These are phyloP conservation scores for Apteryx owenii DNA, from an alignment of 2,113 vertebrate species.

Conservation along the genomic window DNA sequence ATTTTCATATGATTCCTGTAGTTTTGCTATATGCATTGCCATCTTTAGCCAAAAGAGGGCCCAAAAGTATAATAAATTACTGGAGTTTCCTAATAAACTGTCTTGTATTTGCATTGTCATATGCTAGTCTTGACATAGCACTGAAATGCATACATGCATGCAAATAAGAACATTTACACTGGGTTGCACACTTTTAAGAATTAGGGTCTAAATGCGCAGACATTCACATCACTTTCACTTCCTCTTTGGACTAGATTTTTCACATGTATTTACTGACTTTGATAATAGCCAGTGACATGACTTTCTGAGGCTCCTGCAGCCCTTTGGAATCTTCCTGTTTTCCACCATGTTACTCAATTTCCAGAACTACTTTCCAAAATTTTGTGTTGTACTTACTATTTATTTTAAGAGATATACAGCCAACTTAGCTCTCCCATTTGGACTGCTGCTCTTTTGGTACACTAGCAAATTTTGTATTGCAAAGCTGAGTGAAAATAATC, in stretches of 20 bases:
- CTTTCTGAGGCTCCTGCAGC: background rate
- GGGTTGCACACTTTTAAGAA: background rate
- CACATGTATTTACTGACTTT: background rate
- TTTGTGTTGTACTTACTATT: background rate
- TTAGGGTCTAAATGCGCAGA: background rate
- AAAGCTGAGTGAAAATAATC: background rate
- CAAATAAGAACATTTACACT: background rate
- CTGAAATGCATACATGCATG: background rate
- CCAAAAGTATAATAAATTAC: background rate
- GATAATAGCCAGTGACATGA: background rate
- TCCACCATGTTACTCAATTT: background rate
- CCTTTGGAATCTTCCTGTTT: background rate
- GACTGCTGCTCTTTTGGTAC: background rate
- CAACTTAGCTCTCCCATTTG: background rate
- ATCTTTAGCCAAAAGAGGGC: constrained; percentile 34
- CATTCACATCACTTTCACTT: background rate
- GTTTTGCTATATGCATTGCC: background rate
- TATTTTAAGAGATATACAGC: background rate
- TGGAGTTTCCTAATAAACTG: background rate
- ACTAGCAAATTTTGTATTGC: background rate
- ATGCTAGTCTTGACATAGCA: background rate
- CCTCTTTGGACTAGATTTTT: background rate
- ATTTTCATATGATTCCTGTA: background rate
- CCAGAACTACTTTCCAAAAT: background rate
- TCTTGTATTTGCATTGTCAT: background rate